phyloP scores from a whole-genome alignment of 1,140 invertebrate species.

The Drosophila takahashii region DNA sequence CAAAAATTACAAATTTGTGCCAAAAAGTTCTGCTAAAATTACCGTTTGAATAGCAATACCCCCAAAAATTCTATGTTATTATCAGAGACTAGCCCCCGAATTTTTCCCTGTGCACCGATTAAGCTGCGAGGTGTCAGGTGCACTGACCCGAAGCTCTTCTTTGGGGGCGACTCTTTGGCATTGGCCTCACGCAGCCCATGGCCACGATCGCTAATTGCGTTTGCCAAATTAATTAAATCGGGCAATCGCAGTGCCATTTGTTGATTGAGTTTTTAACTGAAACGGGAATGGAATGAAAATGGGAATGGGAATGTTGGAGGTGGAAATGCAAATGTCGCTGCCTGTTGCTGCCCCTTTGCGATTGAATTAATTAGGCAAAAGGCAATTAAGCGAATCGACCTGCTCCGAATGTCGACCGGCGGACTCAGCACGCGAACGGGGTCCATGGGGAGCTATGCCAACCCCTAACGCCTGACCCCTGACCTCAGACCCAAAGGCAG shows the following conservation, averaged over 20 bases:
- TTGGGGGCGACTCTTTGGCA: constrained; percentile 29
- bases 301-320: constrained; percentile 16
- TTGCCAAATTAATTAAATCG: constrained; percentile 77
- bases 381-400: constrained; percentile 79
- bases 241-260: constrained; percentile 42
- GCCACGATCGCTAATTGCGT: constrained; percentile 70
- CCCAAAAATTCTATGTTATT: not conserved
- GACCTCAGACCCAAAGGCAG: constrained; percentile 10
- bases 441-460: constrained; percentile 34
- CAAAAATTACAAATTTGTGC: no score
- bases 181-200: constrained; percentile 55
- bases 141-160: constrained; percentile 25
- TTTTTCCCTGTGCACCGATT: constrained; percentile 6
- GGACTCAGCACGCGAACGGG: constrained; percentile 57
- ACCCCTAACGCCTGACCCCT: not conserved
- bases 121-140: constrained; percentile 17
- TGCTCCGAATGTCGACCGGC: constrained; percentile 52
- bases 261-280: constrained; percentile 53
- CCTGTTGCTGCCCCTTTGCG: constrained; percentile 35
- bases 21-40: no score
- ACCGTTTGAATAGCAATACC: no score
- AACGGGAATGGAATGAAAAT: constrained; percentile 18
- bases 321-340: constrained; percentile 52
- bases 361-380: constrained; percentile 82
- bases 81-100: not conserved